A percentile compares a stretch with the other conserved stretches of the same genome.
Conservation (phyloP, 2,888 invertebrate genomes). For the Troides helena region DNA sequence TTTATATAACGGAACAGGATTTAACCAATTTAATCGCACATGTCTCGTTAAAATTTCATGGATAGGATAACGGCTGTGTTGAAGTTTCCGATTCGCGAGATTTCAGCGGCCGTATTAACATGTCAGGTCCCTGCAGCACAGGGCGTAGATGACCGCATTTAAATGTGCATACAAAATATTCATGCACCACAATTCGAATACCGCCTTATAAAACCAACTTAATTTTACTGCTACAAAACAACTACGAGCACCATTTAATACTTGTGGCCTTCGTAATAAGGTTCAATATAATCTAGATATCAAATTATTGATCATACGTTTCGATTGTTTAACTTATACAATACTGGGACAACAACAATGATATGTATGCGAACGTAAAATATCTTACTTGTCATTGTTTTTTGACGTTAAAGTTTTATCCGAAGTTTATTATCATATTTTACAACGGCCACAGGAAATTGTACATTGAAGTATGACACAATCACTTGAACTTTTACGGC, state of each 20-base stretch:
- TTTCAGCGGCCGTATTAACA: constrained; percentile 54
- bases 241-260: constrained; percentile 34
- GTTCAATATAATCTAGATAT: constrained; percentile 30
- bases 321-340: constrained; percentile 43
- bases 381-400: constrained; percentile 67
- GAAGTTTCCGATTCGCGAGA: constrained; percentile 51
- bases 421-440: constrained; percentile 41
- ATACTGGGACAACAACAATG: constrained; percentile 70
- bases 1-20: background rate
- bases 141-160: constrained; percentile 72
- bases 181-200: constrained; percentile 69
- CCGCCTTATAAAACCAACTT: constrained; percentile 52
- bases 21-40: background rate
- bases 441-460: background rate
- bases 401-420: constrained; percentile 65
- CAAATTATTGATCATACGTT: constrained; percentile 19
- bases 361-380: constrained; percentile 74
- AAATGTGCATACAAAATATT: constrained; percentile 78
- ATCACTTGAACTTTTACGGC: background rate
- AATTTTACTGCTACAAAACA: constrained; percentile 30
- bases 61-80: constrained; percentile 25
- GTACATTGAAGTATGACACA: background rate
- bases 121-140: constrained; percentile 46
- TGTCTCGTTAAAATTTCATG: constrained; percentile 31
- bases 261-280: constrained; percentile 34